phyloP scores from a whole-genome alignment of 2,113 vertebrate species.

The Pterophyllum scalare region DNA sequence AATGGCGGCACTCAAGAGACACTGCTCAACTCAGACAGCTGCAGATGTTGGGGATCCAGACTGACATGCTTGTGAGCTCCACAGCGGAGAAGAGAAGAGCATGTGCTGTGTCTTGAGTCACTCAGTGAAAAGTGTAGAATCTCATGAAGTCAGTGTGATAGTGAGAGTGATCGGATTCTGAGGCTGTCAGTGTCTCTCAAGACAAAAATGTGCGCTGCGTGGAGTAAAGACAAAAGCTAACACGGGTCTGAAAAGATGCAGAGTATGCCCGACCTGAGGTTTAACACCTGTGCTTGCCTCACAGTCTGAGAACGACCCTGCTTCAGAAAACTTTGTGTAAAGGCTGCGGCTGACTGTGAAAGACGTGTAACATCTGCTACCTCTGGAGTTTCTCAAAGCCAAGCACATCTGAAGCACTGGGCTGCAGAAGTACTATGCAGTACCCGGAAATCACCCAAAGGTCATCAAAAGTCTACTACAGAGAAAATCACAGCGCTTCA shows the following conservation, averaged over 20 bases:
- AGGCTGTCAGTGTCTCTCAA: constrained; percentile 60
- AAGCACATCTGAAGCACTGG: constrained; percentile 21
- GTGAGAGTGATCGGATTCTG: constrained; percentile 79
- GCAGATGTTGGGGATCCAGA: constrained; percentile 87
- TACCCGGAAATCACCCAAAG: constrained; percentile 25
- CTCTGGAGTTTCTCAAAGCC: constrained; percentile 53
- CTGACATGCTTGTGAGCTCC: constrained; percentile 64
- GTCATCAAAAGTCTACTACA: constrained; percentile 18
- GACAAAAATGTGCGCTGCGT: constrained; percentile 40
- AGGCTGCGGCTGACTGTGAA: constrained; percentile 53
- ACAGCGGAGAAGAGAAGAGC: constrained; percentile 16
- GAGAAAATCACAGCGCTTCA: constrained; percentile 22
- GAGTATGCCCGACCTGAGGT: constrained; percentile 71
- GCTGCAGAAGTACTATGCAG: constrained; percentile 10
- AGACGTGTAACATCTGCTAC: constrained; percentile 48
- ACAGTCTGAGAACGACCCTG: constrained; percentile 15
- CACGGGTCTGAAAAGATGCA: constrained; percentile 49
- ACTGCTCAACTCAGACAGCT: constrained; percentile 86
- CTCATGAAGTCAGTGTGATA: constrained; percentile 78
- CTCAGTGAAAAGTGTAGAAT: constrained; percentile 43
- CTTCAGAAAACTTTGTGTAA: constrained; percentile 38
- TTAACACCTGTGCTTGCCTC: constrained; percentile 47
- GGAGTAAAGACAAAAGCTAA: constrained; percentile 50
- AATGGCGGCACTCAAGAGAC: constrained; percentile 51
- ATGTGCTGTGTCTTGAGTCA: background rate